Conservation (phyloP, 2,113 vertebrate species). For the Puma concolor region DNA sequence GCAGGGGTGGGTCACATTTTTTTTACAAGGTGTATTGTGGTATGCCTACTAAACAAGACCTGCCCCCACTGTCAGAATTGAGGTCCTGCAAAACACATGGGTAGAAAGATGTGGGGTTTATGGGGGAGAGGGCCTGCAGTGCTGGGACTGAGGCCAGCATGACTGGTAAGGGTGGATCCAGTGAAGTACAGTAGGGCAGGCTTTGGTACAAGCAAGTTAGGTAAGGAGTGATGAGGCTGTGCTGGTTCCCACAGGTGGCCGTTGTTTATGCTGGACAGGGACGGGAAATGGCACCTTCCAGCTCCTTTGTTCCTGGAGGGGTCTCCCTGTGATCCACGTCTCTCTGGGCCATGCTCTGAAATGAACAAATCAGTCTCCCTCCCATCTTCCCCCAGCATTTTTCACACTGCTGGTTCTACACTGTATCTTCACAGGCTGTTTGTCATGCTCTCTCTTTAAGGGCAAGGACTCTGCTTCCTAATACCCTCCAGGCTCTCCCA, state of each 20-base stretch:
- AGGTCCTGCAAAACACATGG: not conserved
- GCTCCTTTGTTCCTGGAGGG: not conserved
- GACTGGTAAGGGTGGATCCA: not conserved
- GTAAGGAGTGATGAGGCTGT: not conserved
- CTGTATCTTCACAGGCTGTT: not conserved
- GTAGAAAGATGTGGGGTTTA: not conserved
- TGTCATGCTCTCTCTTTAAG: not conserved
- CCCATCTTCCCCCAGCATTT: not conserved
- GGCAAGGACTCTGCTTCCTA: not conserved
- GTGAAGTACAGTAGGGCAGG: not conserved
- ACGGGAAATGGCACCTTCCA: not conserved
- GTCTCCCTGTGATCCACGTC: not conserved
- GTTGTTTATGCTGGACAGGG: not conserved
- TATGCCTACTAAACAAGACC: not conserved
- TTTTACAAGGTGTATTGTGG: not conserved
- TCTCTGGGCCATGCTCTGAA: not conserved
- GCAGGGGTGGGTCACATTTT: not conserved
- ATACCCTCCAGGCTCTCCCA: not conserved
- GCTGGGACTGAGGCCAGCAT: not conserved
- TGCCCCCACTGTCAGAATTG: not conserved
- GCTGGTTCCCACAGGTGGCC: not conserved
- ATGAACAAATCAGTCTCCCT: not conserved
- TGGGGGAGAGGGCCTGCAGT: not conserved
- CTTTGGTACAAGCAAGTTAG: not conserved
- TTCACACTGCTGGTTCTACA: not conserved